A percentile compares a stretch with the other conserved stretches of the same genome.
These are phyloP conservation scores for Styela clava DNA, from an alignment of 23 tunicate species.

Conservation along the genomic window DNA sequence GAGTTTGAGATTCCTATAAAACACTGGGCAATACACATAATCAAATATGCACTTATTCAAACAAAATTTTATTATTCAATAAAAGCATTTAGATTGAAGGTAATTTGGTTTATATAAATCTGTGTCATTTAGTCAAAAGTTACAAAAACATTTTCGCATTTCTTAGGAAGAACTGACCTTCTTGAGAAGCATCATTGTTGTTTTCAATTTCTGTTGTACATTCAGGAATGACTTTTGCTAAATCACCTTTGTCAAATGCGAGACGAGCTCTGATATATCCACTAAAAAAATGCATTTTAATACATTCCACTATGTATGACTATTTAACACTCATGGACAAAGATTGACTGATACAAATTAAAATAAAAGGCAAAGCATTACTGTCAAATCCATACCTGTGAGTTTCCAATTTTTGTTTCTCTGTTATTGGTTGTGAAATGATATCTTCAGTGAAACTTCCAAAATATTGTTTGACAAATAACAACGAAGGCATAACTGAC, in stretches of 20 bases:
- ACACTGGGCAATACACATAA: too few relatives aligned
- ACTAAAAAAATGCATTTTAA: constrained; percentile 25
- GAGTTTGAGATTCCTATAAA: too few relatives aligned
- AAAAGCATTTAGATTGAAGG: too few relatives aligned
- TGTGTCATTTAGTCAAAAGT: too few relatives aligned
- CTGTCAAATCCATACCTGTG: constrained; percentile 19
- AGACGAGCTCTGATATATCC: constrained; percentile 81
- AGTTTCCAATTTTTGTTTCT: constrained; percentile 35
- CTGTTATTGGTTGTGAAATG: constrained; percentile 50
- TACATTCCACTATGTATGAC: background rate
- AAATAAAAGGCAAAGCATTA: too few relatives aligned
- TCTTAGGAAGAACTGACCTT: too few relatives aligned
- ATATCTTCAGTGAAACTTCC: constrained; percentile 68
- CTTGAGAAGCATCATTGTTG: too few relatives aligned
- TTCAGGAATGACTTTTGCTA: constrained; percentile 35
- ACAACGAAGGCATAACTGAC: constrained; percentile 57
- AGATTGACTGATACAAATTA: too few relatives aligned
- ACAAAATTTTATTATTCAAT: too few relatives aligned
- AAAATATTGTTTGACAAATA: constrained; percentile 81
- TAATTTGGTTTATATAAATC: too few relatives aligned
- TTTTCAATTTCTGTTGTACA: constrained; percentile 67
- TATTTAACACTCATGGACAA: background rate
- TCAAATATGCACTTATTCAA: too few relatives aligned
- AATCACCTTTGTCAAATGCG: constrained; percentile 35
- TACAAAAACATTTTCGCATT: too few relatives aligned